Evolutionary conservation across 1,140 invertebrate species (phyloP), one percentile per base, ranked within the genome.

Genomic region (Gryllus bimaculatus): DNA sequence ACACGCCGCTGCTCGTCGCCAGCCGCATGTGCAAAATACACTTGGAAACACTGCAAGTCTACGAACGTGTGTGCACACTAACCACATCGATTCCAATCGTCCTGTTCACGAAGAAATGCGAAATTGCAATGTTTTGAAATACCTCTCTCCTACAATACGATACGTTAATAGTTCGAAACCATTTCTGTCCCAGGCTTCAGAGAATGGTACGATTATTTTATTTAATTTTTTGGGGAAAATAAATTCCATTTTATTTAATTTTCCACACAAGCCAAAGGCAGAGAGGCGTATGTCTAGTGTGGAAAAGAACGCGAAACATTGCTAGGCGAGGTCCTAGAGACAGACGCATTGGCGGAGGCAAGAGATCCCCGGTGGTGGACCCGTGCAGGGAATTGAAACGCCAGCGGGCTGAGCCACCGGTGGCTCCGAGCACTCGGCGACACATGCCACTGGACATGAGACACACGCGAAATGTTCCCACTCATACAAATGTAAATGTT

Each of bases 91-190:
- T 47, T 26, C 78, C 54, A 18, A 15, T 12, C 48, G 10, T n/a
- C 47, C 7, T 39, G 47, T 47, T 15, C 21, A 54, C 47, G 75
- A 26, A 8, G 47, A 73, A 79, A 73, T 79, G 26, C 47, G 74
- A n/a, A 13, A 47, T 39, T 21, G 74, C n/a, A 21, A 47, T 74
- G 15, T 79, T 79, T n/a, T 78, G 49, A 49, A 20, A 20, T 54
- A 78, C 77, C 48, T 80, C 73, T 47, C 48, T 78, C 78, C 54
- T 78, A 18, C 73, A 78, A 77, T 78, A 80, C 78, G 77, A 80
- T 48, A 74, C 78, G 78, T 78, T 21, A 78, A 74, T 79, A 48
- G 12, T 75, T 15, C 47, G 15, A 10, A 39, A 20, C 79, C 79
- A 48, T 26, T 47, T 48, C 75, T 73, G 79, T 47, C 75, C 75